These are phyloP conservation scores for Lacerta agilis DNA, from an alignment of 2,797 vertebrate genomes.

Conservation along the genomic window DNA sequence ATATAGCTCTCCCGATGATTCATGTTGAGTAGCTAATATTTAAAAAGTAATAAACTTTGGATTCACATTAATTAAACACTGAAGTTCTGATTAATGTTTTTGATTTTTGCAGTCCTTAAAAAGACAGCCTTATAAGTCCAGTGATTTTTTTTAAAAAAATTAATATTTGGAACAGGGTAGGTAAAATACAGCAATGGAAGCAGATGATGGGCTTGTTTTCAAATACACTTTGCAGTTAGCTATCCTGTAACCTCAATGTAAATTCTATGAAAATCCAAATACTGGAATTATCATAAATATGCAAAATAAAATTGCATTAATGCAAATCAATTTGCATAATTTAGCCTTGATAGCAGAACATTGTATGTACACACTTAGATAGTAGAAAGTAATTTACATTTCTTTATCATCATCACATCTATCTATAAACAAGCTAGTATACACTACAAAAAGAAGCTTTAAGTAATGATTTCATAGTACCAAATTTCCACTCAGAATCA, in stretches of 20 bases:
- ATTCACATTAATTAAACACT: conserved; percentile 68
- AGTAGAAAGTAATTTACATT: background rate
- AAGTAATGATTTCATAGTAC: background rate
- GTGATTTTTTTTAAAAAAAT: conserved; percentile 39
- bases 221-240: background rate
- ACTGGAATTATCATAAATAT: background rate
- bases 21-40: conserved; percentile 75
- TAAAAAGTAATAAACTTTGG: conserved; percentile 77
- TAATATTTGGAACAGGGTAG: conserved; percentile 45
- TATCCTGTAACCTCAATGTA: background rate
- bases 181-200: background rate
- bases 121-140: conserved; percentile 33
- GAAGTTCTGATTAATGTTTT: conserved; percentile 68
- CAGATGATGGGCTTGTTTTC: background rate
- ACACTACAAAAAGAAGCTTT: background rate
- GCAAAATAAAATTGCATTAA: background rate
- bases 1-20: conserved; percentile 75
- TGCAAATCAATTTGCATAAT: background rate
- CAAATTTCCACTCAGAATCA: background rate
- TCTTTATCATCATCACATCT: background rate
- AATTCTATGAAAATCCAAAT: background rate
- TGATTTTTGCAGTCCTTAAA: conserved; percentile 67
- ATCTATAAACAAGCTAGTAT: no score
- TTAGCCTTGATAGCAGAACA: background rate
- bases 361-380: background rate